A percentile compares a stretch with the other conserved stretches of the same genome.
Conservation (phyloP, 1,140 invertebrate species). For the Brachionus asplanchnoidis region DNA sequence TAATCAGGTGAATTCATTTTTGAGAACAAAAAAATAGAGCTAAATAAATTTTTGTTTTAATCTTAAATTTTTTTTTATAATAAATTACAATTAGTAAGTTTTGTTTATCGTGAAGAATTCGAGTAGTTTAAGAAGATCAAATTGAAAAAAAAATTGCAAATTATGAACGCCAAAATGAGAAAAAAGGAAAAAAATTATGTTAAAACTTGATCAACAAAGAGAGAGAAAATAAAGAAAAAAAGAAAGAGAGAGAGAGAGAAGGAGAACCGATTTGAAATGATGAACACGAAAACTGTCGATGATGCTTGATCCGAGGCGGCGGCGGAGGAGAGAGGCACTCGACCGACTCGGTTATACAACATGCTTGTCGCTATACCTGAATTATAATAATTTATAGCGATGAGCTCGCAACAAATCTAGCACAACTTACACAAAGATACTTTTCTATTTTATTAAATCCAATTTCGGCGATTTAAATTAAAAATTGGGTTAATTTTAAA, state of each 20-base stretch:
- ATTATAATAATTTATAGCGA: conserved; percentile 34
- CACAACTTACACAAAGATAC: not conserved
- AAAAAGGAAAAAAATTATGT: conserved; percentile 36
- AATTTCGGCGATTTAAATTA: not conserved
- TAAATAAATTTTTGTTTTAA: not conserved
- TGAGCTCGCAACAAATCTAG: not conserved
- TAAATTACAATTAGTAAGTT: conserved; percentile 38
- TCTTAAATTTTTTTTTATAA: not conserved
- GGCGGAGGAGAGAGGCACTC: not conserved
- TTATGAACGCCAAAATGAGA: conserved; percentile 24
- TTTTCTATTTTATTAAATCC: conserved; percentile 14
- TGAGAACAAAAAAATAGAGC: not conserved
- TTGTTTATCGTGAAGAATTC: not conserved
- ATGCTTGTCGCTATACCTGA: not conserved
- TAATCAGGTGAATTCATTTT: conserved; percentile 39
- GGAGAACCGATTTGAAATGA: conserved; percentile 21
- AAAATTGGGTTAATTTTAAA: not conserved
- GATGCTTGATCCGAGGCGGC: not conserved
- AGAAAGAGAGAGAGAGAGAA: not conserved
- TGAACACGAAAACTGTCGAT: conserved; percentile 12
- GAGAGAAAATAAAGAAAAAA: not conserved
- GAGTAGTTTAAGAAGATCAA: conserved; percentile 33
- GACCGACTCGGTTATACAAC: not conserved
- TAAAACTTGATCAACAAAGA: conserved; percentile 24
- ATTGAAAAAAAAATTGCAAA: conserved; percentile 10